Percentiles rank a stretch among this genome's conserved stretches.
Conservation (phyloP, 2,888 invertebrate genomes). For the Ectropis crepuscularia region DNA sequence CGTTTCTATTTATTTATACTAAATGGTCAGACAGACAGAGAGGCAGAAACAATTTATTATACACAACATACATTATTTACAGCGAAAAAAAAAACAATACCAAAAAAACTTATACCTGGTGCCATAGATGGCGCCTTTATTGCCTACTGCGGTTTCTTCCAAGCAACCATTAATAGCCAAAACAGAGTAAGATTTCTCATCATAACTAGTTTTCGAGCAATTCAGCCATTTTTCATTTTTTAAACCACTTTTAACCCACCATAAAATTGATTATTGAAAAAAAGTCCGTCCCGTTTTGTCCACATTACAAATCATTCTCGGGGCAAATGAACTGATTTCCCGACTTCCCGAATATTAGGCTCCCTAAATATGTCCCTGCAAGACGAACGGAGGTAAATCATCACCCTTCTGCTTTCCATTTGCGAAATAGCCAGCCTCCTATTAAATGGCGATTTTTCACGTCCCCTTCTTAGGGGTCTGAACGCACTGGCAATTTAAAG, state of each 20-base stretch:
- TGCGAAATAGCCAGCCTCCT: constrained; percentile 70
- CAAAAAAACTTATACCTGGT: no score
- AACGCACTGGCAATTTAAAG: constrained; percentile 2
- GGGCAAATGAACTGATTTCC: constrained; percentile 24
- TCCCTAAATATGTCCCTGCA: constrained; percentile 40
- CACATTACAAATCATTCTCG: constrained; percentile 25
- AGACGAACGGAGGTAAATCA: constrained; percentile 56
- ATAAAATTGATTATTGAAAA: constrained; percentile 32
- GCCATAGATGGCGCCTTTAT: no score
- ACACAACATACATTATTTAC: no score
- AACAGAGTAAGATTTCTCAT: no score
- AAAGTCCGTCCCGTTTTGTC: constrained; percentile 37
- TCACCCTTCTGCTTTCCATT: constrained; percentile 63
- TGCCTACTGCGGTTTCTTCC: no score
- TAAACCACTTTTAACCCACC: neutral
- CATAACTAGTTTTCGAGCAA: no score
- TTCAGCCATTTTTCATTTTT: neutral
- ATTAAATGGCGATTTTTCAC: constrained; percentile 83
- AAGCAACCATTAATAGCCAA: no score
- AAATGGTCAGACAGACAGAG: no score
- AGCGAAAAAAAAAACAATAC: no score
- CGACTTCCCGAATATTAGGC: constrained; percentile 37
- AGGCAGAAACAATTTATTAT: no score
- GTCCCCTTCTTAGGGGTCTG: constrained; percentile 30
- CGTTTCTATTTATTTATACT: no score